Evolutionary conservation across 2,797 vertebrate species (phyloP).

Genomic region (Florisuga fusca): DNA sequence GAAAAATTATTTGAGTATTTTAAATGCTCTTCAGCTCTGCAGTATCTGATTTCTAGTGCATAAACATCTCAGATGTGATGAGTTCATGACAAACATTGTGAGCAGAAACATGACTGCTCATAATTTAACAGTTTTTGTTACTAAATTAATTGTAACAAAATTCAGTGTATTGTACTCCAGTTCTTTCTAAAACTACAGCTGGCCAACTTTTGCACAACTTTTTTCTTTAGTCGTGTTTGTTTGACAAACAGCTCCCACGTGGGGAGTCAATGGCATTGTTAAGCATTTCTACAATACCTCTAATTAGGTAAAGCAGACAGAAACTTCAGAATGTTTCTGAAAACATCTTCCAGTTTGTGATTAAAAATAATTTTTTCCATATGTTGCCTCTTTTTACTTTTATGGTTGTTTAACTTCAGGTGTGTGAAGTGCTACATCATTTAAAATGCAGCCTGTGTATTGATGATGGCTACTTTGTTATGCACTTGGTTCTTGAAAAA

Average conservation of each 20-base stretch:
- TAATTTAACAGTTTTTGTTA: background rate
- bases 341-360: conserved; percentile 39
- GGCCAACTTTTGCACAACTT: background rate
- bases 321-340: conserved; percentile 35
- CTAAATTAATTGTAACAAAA: background rate
- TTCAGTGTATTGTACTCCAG: background rate
- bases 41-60: background rate
- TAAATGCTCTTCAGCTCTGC: background rate
- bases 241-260: background rate
- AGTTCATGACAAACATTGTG: background rate
- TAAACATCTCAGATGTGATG: background rate
- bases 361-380: background rate
- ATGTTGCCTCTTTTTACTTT: background rate
- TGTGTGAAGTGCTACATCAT: background rate
- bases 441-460: background rate
- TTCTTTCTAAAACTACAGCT: background rate
- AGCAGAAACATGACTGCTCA: background rate
- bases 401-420: background rate
- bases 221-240: background rate
- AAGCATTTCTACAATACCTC: background rate
- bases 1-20: background rate
- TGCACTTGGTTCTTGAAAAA: background rate
- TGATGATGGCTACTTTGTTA: background rate
- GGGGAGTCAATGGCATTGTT: background rate
- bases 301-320: conserved; percentile 47